Percentiles rank a stretch among this genome's conserved stretches.
These are phyloP conservation scores for Saguinus imperator DNA, from an alignment of 2,113 vertebrate species.

Conservation along the genomic window DNA sequence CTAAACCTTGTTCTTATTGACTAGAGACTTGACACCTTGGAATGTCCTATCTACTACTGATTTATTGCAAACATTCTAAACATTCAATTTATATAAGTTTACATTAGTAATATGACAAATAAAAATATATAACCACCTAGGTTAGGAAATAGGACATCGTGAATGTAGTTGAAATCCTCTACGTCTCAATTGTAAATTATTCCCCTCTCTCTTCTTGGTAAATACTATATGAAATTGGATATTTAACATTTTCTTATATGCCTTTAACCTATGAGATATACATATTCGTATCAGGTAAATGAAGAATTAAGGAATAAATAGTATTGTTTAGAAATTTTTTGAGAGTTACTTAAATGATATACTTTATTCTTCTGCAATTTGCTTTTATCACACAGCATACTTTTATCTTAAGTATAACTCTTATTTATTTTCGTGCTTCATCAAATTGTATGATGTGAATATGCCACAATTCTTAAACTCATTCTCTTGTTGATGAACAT, in stretches of 20 bases:
- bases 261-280: neutral
- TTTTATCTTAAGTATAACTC: neutral
- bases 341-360: neutral
- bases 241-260: neutral
- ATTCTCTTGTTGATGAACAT: slow-evolving; percentile 11
- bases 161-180: neutral
- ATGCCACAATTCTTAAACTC: neutral
- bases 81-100: neutral
- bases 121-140: neutral
- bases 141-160: neutral
- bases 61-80: neutral
- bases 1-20: neutral
- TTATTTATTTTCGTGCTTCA: slow-evolving; percentile 23
- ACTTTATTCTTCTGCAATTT: neutral
- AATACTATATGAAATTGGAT: neutral
- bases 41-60: neutral
- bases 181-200: neutral
- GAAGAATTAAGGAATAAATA: neutral
- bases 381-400: neutral
- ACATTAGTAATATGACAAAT: neutral
- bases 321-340: neutral
- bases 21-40: neutral
- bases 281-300: neutral
- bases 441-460: neutral
- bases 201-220: neutral